Base-by-base conservation (phyloP, 2,113 vertebrate genomes). In the Chamaetylas fuelleborni region DNA sequence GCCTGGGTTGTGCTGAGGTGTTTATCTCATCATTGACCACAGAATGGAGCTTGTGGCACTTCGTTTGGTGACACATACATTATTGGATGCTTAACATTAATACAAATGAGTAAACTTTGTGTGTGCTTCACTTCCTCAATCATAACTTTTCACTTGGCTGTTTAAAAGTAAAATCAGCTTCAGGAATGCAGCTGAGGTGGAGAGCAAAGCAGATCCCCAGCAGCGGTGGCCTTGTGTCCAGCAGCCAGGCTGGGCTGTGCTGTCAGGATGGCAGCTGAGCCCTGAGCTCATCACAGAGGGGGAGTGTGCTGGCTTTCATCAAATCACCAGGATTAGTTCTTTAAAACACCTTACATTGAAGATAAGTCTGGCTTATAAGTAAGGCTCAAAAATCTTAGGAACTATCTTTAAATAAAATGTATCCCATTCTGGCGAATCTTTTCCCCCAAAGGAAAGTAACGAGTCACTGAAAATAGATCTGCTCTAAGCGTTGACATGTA, bases 171-270 rank as follows among this genome's bases (percentile, higher is more conserved):
- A 72, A 71, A n/a, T 14, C 51, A 64, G 14, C 34, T 67, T 69
- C 33, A 64, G 40, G 48, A 42, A 6, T 88, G 58, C 28, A n/a
- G 25, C 34, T 60, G 64, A 50, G 19, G 24, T 28, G 58, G 22
- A 77, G 22, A 72, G 38, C 48, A 78, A 40, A 36, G 9, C 17
- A 38, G 54, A 9, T 56, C 6, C 23, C 19, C 31, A 12, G 25
- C 1, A 1, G 48, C 53, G 47, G 33, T 9, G n/a, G 20, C 34
- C 29, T 34, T 42, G 23, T 16, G 50, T 36, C 43, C 0, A 0
- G 29, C 76, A 33, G 76, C 20, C 14, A 25, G 77, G 9, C 45
- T n/a, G 47, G 24, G 26, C 22, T 54, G 48, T 54, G 11, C n/a
- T 7, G 1, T 22, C 1, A 2, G 42, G n/a, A 13, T 20, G 38